Evolutionary conservation across 2,888 invertebrate species (phyloP).

Genomic region (Ischnura elegans): DNA sequence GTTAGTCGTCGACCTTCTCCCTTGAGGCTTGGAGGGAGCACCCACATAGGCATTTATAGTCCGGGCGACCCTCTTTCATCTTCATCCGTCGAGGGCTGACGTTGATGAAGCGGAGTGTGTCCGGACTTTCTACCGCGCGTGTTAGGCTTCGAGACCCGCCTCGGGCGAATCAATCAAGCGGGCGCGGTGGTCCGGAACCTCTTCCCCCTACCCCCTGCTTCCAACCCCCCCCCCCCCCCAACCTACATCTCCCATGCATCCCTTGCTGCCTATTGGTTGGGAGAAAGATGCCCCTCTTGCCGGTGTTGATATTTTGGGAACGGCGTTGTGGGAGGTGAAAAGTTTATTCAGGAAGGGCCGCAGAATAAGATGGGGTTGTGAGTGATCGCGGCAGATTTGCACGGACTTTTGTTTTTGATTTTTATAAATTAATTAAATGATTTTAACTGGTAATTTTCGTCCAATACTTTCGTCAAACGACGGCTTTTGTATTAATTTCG

Average conservation of each 20-base stretch:
- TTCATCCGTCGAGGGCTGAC: not conserved
- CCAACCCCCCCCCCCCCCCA: not conserved
- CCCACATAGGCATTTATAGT: not conserved
- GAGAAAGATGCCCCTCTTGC: not conserved
- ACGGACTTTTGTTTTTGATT: not conserved
- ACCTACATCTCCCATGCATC: not conserved
- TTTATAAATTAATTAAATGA: too few relatives aligned
- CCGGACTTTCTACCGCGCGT: not conserved
- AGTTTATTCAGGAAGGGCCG: not conserved
- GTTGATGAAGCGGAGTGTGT: conserved; percentile 1
- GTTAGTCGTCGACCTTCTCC: not conserved
- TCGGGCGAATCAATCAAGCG: not conserved
- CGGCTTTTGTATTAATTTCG: too few relatives aligned
- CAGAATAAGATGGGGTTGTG: not conserved
- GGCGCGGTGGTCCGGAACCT: not conserved
- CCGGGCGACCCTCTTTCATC: not conserved
- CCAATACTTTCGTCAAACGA: too few relatives aligned
- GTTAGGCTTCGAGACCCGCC: conserved; percentile 1
- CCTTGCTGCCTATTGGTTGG: not conserved
- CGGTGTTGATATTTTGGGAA: not conserved
- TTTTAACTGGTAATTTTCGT: too few relatives aligned
- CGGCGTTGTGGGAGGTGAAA: not conserved
- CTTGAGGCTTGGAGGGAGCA: not conserved
- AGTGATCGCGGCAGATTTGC: not conserved
- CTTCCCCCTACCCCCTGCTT: too few relatives aligned